These are phyloP conservation scores for Ictalurus furcatus DNA, from an alignment of 2,113 vertebrate genomes.

Conservation along the genomic window DNA sequence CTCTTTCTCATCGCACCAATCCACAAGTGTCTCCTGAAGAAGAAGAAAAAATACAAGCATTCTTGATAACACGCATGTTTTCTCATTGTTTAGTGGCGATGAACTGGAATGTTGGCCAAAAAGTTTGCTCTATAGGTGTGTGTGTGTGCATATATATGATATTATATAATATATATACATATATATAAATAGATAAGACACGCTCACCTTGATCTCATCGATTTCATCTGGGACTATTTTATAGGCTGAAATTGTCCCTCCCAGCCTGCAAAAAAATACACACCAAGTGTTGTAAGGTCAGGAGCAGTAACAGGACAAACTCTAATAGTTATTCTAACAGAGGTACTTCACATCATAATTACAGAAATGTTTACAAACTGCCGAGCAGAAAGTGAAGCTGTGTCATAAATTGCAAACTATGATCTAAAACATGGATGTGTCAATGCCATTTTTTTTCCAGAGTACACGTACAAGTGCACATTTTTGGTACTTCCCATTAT, in stretches of 20 bases:
- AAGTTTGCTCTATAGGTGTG: too few species aligned
- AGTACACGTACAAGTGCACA: neutral
- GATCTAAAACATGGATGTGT: neutral
- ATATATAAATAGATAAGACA: too few species aligned
- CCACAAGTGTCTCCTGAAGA: conserved; percentile 49
- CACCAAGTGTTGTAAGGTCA: neutral
- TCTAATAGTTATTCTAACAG: neutral
- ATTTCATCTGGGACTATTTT: conserved; percentile 99
- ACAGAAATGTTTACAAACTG: neutral
- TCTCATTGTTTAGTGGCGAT: too few species aligned
- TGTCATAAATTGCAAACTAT: neutral
- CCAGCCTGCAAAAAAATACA: conserved; percentile 83
- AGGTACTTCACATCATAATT: neutral
- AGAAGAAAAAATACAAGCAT: neutral
- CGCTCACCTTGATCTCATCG: conserved; percentile 97
- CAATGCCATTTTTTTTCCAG: neutral
- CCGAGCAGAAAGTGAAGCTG: neutral
- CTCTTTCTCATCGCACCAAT: conserved; percentile 88
- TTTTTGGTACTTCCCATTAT: neutral
- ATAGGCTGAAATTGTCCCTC: conserved; percentile 95
- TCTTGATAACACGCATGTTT: too few species aligned
- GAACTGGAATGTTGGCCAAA: too few species aligned
- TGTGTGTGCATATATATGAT: too few species aligned
- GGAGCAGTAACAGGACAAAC: neutral
- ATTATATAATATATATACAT: too few species aligned